Conservation (phyloP, 2,888 invertebrate genomes). For the Coelinius sp. region DNA sequence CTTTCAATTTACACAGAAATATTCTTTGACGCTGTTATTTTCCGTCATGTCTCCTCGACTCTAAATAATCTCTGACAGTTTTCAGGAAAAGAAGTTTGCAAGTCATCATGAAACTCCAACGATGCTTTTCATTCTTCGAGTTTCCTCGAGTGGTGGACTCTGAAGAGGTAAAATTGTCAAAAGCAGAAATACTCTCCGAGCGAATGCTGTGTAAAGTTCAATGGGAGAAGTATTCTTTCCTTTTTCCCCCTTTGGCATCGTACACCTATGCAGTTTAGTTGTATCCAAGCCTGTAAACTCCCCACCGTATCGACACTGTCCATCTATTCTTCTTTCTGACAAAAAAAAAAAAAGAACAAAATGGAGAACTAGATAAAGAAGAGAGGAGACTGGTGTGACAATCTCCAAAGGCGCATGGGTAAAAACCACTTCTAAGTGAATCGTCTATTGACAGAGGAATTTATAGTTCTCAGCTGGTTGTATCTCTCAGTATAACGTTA, state of each 20-base stretch:
- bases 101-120: conserved; percentile 12
- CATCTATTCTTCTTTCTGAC: neutral
- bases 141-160: conserved; percentile 31
- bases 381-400: neutral
- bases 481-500: conserved; percentile 19
- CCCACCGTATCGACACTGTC: neutral
- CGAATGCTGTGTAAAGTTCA: conserved; percentile 18
- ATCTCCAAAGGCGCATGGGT: neutral
- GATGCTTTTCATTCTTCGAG: conserved; percentile 37
- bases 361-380: neutral
- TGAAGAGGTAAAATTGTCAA: conserved; percentile 40
- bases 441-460: conserved; percentile 57
- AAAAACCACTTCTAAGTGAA: conserved; percentile 30
- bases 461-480: conserved; percentile 50
- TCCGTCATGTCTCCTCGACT: neutral
- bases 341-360: neutral
- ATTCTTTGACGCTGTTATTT: neutral
- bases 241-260: neutral
- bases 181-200: conserved; percentile 36
- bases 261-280: conserved; percentile 6
- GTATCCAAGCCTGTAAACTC: conserved; percentile 7
- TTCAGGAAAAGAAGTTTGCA: conserved; percentile 27
- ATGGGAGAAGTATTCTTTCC: neutral
- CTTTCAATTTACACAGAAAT: neutral
- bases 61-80: conserved; percentile 17